Conservation (phyloP, 2,797 vertebrate species). For the Botia kubotai region DNA sequence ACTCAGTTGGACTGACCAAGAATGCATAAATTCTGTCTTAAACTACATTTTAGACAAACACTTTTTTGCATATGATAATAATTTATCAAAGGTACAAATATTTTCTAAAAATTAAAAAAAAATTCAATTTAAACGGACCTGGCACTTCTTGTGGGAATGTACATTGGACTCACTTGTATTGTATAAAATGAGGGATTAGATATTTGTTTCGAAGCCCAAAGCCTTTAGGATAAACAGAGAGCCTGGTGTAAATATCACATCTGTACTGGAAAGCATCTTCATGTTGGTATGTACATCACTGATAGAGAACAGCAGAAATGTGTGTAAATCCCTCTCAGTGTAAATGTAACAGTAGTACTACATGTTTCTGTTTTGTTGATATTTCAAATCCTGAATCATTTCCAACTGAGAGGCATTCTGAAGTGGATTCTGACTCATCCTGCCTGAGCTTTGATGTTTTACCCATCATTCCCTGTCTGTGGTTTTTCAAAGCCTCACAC, state of each 20-base stretch:
- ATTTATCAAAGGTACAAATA: too few relatives aligned
- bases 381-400: conserved; percentile 58
- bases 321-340: conserved; percentile 41
- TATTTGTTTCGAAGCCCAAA: not conserved
- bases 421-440: conserved; percentile 68
- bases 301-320: conserved; percentile 9
- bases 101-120: too few relatives aligned
- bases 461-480: conserved; percentile 52
- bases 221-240: not conserved
- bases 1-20: too few relatives aligned
- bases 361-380: conserved; percentile 62
- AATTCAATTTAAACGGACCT: not conserved
- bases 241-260: conserved; percentile 1
- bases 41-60: too few relatives aligned
- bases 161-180: not conserved
- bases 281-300: conserved; percentile 15
- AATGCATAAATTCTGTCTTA: too few relatives aligned
- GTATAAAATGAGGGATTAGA: not conserved
- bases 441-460: conserved; percentile 72
- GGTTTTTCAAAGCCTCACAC: conserved; percentile 63
- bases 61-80: too few relatives aligned
- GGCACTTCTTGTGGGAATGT: too few relatives aligned
- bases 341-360: conserved; percentile 49
- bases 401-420: conserved; percentile 65
- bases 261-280: not conserved